Evolutionary conservation across 2,113 vertebrate genomes (phyloP).

Genomic region (Hemiprocne comata): DNA sequence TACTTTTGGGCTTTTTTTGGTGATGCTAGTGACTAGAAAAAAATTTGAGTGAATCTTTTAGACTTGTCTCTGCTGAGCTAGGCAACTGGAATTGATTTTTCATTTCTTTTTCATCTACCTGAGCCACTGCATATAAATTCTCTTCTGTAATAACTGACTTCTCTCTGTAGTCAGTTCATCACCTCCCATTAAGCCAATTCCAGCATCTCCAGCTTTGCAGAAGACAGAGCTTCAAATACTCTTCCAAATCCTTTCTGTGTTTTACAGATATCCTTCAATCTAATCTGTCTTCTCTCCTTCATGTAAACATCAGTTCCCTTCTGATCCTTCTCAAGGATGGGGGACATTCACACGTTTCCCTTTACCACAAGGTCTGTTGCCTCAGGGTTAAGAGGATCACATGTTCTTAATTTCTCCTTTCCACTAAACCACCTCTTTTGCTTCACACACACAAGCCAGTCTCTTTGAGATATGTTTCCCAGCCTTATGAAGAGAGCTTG

Average conservation of each 20-base stretch:
- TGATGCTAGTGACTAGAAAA: background rate
- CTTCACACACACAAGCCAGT: background rate
- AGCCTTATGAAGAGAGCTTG: background rate
- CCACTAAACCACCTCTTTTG: background rate
- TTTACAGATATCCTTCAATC: background rate
- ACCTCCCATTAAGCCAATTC: background rate
- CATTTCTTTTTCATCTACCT: background rate
- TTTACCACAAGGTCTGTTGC: background rate
- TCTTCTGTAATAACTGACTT: background rate
- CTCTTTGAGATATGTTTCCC: background rate
- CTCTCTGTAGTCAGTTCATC: background rate
- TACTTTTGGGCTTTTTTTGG: accelerated
- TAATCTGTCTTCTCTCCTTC: background rate
- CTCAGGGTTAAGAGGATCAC: background rate
- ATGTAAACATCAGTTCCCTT: background rate
- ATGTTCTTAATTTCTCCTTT: background rate
- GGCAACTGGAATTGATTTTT: background rate
- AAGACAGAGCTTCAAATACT: background rate
- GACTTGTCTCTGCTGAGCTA: background rate
- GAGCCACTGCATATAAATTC: background rate
- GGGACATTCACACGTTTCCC: background rate
- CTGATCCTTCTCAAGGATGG: background rate
- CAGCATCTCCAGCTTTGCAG: background rate
- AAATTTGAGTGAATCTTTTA: background rate
- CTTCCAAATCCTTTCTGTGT: background rate